Percentiles rank a stretch among this genome's conserved stretches.
Conservation (phyloP, 2,797 vertebrate species). For the Mormyrus proboscirostris region DNA sequence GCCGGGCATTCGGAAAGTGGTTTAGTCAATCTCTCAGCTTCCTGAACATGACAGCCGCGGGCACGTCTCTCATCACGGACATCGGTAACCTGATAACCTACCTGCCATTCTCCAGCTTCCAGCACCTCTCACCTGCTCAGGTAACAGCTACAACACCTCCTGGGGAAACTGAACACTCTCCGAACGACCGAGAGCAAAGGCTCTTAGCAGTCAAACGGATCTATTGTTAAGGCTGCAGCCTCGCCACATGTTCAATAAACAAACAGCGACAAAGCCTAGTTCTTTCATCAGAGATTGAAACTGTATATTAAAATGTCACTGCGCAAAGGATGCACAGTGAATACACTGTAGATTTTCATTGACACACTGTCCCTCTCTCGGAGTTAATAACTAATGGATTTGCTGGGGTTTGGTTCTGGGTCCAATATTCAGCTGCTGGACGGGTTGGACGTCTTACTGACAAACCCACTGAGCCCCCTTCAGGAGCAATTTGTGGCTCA, state of each 20-base stretch:
- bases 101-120: slow-evolving; percentile 70
- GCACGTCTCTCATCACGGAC: slow-evolving; percentile 57
- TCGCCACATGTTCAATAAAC: slow-evolving; percentile 44
- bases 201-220: slow-evolving; percentile 34
- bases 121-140: slow-evolving; percentile 70
- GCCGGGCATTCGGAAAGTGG: slow-evolving; percentile 61
- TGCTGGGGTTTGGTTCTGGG: slow-evolving; percentile 21
- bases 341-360: background rate
- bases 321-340: background rate
- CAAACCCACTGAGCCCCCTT: slow-evolving; percentile 47
- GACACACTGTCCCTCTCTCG: background rate
- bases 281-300: background rate
- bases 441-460: slow-evolving; percentile 58
- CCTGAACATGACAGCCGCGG: slow-evolving; percentile 44
- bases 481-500: slow-evolving; percentile 60
- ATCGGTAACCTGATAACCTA: slow-evolving; percentile 65
- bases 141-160: slow-evolving; percentile 62
- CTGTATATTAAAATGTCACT: background rate
- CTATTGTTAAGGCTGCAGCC: slow-evolving; percentile 33
- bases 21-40: slow-evolving; percentile 45
- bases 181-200: slow-evolving; percentile 19
- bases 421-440: slow-evolving; percentile 52
- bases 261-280: slow-evolving; percentile 32
- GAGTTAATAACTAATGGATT: background rate
- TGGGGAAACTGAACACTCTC: slow-evolving; percentile 48